These are phyloP conservation scores for Phalacrocorax carbo DNA, from an alignment of 2,113 vertebrate genomes.

Conservation along the genomic window DNA sequence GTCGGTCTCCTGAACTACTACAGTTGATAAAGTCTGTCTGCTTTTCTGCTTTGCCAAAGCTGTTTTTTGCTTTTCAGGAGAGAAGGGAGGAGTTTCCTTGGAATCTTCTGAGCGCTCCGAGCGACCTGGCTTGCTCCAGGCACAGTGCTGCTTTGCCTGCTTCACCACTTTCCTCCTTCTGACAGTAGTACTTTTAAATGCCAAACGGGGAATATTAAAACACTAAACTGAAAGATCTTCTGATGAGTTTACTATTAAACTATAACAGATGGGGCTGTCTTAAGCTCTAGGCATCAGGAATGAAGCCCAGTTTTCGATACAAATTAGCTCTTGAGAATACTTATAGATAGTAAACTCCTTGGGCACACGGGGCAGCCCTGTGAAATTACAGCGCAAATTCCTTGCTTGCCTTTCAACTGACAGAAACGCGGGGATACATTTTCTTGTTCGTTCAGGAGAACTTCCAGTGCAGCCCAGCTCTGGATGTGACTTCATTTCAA, in stretches of 20 bases:
- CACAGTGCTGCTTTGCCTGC: neutral
- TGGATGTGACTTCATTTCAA: constrained; percentile 2
- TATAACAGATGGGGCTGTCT: constrained; percentile 71
- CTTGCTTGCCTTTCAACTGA: constrained; percentile 17
- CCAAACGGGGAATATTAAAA: constrained; percentile 51
- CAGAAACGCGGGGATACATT: neutral
- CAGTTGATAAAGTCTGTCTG: neutral
- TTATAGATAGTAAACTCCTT: constrained; percentile 62
- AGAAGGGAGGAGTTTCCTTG: constrained; percentile 39
- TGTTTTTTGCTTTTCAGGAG: constrained; percentile 46
- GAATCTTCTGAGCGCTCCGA: neutral
- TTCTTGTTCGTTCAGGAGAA: constrained; percentile 29
- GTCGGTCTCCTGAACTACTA: neutral
- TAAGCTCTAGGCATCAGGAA: constrained; percentile 58
- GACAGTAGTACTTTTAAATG: constrained; percentile 57
- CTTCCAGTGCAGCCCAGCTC: neutral
- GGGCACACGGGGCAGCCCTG: neutral
- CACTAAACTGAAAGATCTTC: constrained; percentile 61
- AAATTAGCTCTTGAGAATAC: constrained; percentile 71
- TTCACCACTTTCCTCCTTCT: neutral
- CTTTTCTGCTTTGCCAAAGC: neutral
- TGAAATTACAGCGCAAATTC: constrained; percentile 33
- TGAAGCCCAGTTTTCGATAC: constrained; percentile 61
- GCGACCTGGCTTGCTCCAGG: neutral
- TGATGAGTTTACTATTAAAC: constrained; percentile 66